These are phyloP conservation scores for Ornithoptera alexandrae DNA, from an alignment of 2,888 invertebrate genomes.

Conservation along the genomic window DNA sequence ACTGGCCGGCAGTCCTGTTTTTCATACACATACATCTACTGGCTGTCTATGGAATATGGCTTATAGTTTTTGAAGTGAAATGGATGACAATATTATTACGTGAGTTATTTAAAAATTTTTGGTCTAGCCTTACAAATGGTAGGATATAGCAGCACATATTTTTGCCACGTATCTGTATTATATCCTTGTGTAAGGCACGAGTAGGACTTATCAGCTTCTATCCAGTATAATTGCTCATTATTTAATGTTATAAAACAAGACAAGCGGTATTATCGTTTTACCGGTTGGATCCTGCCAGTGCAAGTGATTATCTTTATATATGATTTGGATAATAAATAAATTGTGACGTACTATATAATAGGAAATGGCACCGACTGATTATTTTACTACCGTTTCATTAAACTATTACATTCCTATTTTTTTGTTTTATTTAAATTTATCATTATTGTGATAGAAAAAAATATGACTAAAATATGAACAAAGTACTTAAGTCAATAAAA, in stretches of 20 bases:
- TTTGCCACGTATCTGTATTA: not conserved
- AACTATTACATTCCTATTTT: no score
- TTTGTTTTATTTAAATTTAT: no score
- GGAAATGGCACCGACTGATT: no score
- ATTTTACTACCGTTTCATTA: no score
- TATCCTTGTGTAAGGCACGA: not conserved
- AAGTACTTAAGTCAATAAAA: no score
- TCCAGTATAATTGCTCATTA: not conserved
- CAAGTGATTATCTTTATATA: no score
- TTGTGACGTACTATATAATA: no score
- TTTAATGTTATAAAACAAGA: not conserved
- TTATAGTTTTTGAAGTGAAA: conserved; percentile 80
- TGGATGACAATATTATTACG: conserved; percentile 82
- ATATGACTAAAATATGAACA: no score
- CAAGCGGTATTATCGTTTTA: not conserved
- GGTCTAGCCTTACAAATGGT: not conserved
- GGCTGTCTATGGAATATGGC: conserved; percentile 82
- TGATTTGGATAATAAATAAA: no score
- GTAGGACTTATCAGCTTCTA: not conserved
- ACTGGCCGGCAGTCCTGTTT: conserved; percentile 87
- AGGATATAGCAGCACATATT: not conserved
- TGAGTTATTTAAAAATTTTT: conserved; percentile 67
- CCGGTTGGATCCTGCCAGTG: not conserved
- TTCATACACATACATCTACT: conserved; percentile 87
- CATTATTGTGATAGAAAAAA: no score